These are phyloP conservation scores for Neosilurus hyrtlii DNA, from an alignment of 2,797 vertebrate species.

Conservation along the genomic window DNA sequence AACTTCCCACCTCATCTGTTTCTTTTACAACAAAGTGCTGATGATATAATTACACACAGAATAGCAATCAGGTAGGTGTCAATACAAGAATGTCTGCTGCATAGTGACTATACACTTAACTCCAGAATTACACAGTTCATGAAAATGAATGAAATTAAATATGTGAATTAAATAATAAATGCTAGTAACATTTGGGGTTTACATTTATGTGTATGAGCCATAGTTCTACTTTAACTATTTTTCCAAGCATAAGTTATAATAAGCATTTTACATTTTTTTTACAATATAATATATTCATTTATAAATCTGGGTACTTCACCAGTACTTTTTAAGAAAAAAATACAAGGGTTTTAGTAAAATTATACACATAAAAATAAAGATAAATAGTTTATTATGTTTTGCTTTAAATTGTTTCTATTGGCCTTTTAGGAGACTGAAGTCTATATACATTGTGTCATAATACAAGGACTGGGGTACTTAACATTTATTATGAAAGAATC, in stretches of 20 bases:
- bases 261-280: background rate
- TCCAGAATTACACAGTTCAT: background rate
- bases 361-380: background rate
- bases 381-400: background rate
- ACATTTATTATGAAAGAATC: background rate
- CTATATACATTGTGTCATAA: background rate
- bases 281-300: background rate
- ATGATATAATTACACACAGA: conserved; percentile 18
- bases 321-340: background rate
- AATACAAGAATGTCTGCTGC: background rate
- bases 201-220: background rate
- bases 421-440: background rate
- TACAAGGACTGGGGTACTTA: background rate
- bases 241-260: background rate
- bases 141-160: background rate
- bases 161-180: background rate
- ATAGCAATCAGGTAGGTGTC: conserved; percentile 10
- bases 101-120: background rate
- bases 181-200: background rate
- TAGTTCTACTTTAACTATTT: background rate
- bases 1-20: conserved; percentile 30
- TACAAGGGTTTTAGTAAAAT: background rate
- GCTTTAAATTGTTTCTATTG: background rate
- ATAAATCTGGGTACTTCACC: background rate
- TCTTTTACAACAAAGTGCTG: conserved; percentile 24